These are phyloP conservation scores for Chironomus tentans DNA, from an alignment of 2,888 invertebrate genomes.

Conservation along the genomic window DNA sequence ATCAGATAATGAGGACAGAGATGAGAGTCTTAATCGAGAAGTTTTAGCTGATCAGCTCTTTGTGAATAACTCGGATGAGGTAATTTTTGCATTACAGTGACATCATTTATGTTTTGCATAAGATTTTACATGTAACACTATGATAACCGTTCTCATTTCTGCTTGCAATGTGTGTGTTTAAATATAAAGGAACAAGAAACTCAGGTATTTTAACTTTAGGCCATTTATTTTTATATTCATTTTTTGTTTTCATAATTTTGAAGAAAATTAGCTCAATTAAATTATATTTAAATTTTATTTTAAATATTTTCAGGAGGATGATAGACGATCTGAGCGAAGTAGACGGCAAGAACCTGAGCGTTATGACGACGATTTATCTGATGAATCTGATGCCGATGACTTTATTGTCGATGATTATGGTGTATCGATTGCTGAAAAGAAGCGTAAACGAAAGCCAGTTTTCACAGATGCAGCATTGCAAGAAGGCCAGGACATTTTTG, in stretches of 20 bases:
- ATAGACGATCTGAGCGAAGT: constrained; percentile 61
- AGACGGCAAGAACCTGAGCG: constrained; percentile 55
- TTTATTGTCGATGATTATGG: constrained; percentile 98
- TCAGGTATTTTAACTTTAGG: constrained; percentile 17
- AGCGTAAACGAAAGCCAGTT: constrained; percentile 69
- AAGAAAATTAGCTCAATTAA: not conserved
- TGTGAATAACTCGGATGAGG: constrained; percentile 67
- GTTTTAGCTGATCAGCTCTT: constrained; percentile 85
- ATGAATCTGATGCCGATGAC: constrained; percentile 83
- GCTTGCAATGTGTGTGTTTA: constrained; percentile 1
- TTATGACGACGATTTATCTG: constrained; percentile 70
- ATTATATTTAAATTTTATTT: not conserved
- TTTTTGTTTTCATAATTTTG: not conserved
- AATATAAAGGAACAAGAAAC: constrained; percentile 26
- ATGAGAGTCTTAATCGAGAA: constrained; percentile 71
- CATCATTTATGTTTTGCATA: not conserved
- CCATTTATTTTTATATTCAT: not conserved
- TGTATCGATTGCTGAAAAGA: constrained; percentile 71
- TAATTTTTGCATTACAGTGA: constrained; percentile 41
- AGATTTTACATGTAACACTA: not conserved
- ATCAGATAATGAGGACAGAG: constrained; percentile 76
- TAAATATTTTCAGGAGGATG: constrained; percentile 55
- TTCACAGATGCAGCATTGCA: constrained; percentile 88
- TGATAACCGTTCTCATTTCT: not conserved
- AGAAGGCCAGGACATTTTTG: constrained; percentile 98